These are phyloP conservation scores for Phoeniculus purpureus DNA, from an alignment of 2,797 vertebrate species.

Conservation along the genomic window DNA sequence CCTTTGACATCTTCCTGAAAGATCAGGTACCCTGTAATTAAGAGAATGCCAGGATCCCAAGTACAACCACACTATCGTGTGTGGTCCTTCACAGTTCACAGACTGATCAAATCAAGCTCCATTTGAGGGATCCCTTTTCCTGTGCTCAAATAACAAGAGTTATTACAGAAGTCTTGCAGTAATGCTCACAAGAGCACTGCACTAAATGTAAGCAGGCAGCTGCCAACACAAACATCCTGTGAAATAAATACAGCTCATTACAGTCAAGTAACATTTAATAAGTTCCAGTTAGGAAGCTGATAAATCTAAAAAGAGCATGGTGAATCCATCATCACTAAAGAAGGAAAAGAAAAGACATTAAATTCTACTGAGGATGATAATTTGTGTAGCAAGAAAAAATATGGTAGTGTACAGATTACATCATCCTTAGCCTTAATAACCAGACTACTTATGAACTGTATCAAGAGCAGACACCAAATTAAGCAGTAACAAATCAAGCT, in stretches of 20 bases:
- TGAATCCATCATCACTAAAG: not conserved
- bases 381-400: not conserved
- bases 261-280: slow-evolving; percentile 25
- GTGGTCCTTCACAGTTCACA: not conserved
- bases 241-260: slow-evolving; percentile 41
- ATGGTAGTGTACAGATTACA: not conserved
- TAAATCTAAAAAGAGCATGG: slow-evolving; percentile 9
- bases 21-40: not conserved
- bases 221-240: slow-evolving; percentile 28
- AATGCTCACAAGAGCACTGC: not conserved
- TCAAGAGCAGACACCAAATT: not conserved
- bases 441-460: not conserved
- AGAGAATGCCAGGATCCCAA: not conserved
- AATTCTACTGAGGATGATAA: not conserved
- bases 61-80: not conserved
- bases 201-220: not conserved
- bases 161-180: not conserved
- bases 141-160: not conserved
- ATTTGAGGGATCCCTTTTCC: slow-evolving; percentile 2
- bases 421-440: not conserved
- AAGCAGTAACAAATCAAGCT: not conserved
- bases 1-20: not conserved
- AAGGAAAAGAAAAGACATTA: not conserved
- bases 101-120: not conserved
- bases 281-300: not conserved